Base-by-base conservation (phyloP, 2,888 invertebrate genomes). In the Chironomus tentans region DNA sequence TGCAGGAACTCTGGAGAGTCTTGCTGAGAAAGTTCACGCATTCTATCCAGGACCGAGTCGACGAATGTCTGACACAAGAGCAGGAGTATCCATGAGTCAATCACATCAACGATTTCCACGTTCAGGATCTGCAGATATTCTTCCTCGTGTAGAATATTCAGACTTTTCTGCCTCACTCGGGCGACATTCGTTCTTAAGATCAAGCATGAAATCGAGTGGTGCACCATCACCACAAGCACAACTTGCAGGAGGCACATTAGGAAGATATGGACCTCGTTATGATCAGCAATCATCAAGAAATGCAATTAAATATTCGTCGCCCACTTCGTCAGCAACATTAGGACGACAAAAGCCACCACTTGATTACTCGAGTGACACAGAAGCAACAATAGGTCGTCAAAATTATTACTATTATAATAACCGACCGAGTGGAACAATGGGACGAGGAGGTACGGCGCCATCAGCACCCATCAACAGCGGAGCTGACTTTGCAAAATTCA, bases 361-460 rank as follows among this genome's bases (percentile, higher is more conserved):
- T 82, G 95, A 95, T 84, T 95, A 95, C 83, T 96, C 96, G 24
- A 97, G 97, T 71, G 97, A 97, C 82, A 97, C 97, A 0, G 97
- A 98, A 85, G 93, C 94, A n/a, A 93, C 93, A 0, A 91, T 91
- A 78, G 86, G 91, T 78, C 82, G 86, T 79, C 91, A 92, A 73
- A 92, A 88, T 78, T 91, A 91, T 81, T 90, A 93, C 81, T 93
- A 93, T 83, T 90, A 91, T 79, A 87, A 85, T 79, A 80, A 85
- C 47, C 84, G 83, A 77, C 83, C 83, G 76, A 82, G 83, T 38
- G 83, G 82, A 81, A 82, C 84, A 10, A 10, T 76, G 7, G 76
- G 76, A 15, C 76, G 77, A 5, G 69, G 68, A 13, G 70, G 76
- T 4, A 80, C 83, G 13, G 84, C 83, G 6, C 79, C 81, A 12